Percentiles rank a stretch among this genome's conserved stretches.
Conservation (phyloP, 2,113 vertebrate species). For the Cephalopterus ornatus region DNA sequence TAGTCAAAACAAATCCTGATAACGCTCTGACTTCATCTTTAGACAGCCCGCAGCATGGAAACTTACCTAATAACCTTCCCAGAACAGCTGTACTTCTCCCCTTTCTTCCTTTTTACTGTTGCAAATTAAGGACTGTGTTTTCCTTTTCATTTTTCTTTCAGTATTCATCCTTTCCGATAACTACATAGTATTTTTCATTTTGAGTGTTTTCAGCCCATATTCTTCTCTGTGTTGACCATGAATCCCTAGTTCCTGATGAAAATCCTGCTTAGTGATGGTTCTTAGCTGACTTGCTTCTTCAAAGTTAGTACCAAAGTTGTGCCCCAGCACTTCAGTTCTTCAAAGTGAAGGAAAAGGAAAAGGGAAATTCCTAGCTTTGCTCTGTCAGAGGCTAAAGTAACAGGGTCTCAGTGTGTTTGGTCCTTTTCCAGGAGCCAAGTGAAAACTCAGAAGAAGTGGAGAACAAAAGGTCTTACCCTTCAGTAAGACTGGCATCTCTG, state of each 20-base stretch:
- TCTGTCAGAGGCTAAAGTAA: neutral
- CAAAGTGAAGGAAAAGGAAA: neutral
- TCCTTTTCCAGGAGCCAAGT: neutral
- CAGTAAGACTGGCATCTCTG: neutral
- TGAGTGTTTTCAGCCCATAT: neutral
- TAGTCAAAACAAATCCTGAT: conserved; percentile 24
- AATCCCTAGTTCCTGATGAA: neutral
- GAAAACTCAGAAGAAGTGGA: neutral
- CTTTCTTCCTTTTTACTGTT: neutral
- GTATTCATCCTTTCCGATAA: neutral
- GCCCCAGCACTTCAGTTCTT: neutral
- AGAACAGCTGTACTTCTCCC: neutral
- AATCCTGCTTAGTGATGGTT: neutral
- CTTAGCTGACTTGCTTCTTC: neutral
- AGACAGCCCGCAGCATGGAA: neutral
- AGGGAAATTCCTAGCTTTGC: neutral
- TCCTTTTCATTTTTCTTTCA: neutral
- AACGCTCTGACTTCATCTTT: neutral
- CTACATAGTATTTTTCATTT: neutral
- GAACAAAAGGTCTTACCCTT: neutral
- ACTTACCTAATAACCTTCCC: neutral
- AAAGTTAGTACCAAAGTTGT: neutral
- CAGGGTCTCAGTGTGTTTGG: neutral
- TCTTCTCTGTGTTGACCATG: neutral
- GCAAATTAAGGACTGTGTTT: neutral